Evolutionary conservation across 2,113 vertebrate species (phyloP), one percentile per base, ranked within the genome.

Genomic region (Sisor rabdophorus): DNA sequence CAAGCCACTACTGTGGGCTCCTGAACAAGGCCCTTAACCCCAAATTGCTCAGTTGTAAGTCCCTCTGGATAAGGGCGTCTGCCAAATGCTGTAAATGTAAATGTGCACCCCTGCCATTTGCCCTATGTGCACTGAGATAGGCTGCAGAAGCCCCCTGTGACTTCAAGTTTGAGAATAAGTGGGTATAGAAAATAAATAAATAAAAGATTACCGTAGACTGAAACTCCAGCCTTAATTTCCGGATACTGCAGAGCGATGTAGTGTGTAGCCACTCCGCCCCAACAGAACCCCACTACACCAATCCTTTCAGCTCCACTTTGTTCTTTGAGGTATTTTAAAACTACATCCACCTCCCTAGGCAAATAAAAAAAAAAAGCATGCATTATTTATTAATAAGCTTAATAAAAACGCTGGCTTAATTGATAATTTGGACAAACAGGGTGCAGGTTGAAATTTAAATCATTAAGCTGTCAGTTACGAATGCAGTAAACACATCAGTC

Each of bases 231-330:
- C 84, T 89, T 91, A 78, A 96, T 17, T 22, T 94, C 89, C 0
- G 32, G 77, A 40, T 93, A 91, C 0, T 83, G 87, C 40, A 92
- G 73, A 78, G 93, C 88, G 67, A 94, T n/a, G 48, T 95, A 88
- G 83, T 87, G 85, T 47, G 86, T 89, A 15, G 88, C 91, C 16
- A 83, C 10, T 20, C 92, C 93, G 36, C 92, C 88, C 92, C 93
- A 95, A 84, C 93, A 95, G 85, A 95, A 95, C 22, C 87, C 90
- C 76, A 92, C 76, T 0, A 86, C 71, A 6, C 84, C 91, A 0
- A 93, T 82, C 28, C 78, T 89, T 76, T 87, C 91, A 59, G 78
- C 85, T 1, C 87, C 82, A 53, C 89, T 89, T 40, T 91, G 84
- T 22, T 90, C 81, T 78, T 89, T 94, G 78, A 96, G 87, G 68